phyloP scores from a whole-genome alignment of 2,113 vertebrate genomes.

The Stigmatopora argus region DNA sequence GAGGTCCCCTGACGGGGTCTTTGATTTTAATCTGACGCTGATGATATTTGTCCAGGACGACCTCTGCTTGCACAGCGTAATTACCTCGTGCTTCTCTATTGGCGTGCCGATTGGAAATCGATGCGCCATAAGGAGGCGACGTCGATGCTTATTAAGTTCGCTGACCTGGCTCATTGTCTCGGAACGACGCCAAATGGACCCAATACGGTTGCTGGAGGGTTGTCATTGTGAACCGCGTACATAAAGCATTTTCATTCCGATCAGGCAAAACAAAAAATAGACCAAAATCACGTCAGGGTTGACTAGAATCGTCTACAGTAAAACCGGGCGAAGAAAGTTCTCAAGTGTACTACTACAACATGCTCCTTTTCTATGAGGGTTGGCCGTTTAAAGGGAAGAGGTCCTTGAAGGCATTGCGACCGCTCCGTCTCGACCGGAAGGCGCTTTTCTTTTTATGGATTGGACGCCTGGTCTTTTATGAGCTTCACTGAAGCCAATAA shows the following conservation, averaged over 20 bases:
- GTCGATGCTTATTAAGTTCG: constrained; percentile 67
- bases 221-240: background rate
- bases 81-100: constrained; percentile 66
- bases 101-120: constrained; percentile 74
- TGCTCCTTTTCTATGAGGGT: constrained; percentile 20
- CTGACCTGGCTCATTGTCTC: constrained; percentile 55
- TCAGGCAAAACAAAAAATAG: background rate
- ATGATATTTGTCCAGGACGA: constrained; percentile 73
- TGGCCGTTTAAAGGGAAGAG: background rate
- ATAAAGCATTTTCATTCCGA: too few species aligned
- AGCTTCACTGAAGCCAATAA: constrained; percentile 56
- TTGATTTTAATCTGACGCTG: constrained; percentile 74
- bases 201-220: background rate
- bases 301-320: background rate
- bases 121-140: constrained; percentile 70
- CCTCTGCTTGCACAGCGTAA: constrained; percentile 70
- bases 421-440: constrained; percentile 28
- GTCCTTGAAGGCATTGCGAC: constrained; percentile 11
- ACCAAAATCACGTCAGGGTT: background rate
- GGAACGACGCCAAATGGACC: background rate
- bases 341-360: constrained; percentile 3
- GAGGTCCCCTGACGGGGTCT: constrained; percentile 50
- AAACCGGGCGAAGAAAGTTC: background rate
- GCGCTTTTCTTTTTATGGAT: constrained; percentile 62
- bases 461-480: constrained; percentile 36